phyloP scores from a whole-genome alignment of 2,888 invertebrate genomes.

The Tipula lateralis region DNA sequence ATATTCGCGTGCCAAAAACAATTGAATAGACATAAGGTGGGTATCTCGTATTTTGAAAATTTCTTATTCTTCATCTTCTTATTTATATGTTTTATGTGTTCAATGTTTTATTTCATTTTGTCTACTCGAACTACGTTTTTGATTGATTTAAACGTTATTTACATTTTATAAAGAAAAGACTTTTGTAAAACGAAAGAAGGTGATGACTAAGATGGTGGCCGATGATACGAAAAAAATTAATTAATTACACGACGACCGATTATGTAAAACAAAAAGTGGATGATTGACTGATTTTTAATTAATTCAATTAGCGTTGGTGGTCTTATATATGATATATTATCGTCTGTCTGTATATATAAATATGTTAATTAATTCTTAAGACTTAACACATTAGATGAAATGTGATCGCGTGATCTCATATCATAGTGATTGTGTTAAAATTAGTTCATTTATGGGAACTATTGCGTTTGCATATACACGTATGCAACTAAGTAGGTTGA shows the following conservation, averaged over 20 bases:
- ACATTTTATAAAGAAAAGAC: not conserved
- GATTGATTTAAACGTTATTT: not conserved
- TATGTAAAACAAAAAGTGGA: not conserved
- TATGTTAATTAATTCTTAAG: not conserved
- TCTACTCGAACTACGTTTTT: not conserved
- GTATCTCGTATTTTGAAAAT: not conserved
- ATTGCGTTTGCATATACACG: not conserved
- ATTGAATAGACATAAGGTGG: not conserved
- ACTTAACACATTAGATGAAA: not conserved
- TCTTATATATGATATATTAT: not conserved
- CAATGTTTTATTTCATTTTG: not conserved
- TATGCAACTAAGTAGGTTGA: not conserved
- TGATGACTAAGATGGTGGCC: not conserved
- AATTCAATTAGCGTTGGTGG: not conserved
- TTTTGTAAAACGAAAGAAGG: not conserved
- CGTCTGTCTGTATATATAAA: too few relatives aligned
- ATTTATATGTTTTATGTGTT: not conserved
- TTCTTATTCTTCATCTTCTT: not conserved
- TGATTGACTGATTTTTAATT: not conserved
- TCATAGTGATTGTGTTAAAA: not conserved
- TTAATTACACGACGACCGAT: not conserved
- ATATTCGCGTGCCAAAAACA: conserved; percentile 24
- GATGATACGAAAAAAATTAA: not conserved
- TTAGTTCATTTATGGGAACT: not conserved
- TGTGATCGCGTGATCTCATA: not conserved